These are phyloP conservation scores for Propithecus deckenii DNA, from an alignment of 2,797 vertebrate species.

Conservation along the genomic window DNA sequence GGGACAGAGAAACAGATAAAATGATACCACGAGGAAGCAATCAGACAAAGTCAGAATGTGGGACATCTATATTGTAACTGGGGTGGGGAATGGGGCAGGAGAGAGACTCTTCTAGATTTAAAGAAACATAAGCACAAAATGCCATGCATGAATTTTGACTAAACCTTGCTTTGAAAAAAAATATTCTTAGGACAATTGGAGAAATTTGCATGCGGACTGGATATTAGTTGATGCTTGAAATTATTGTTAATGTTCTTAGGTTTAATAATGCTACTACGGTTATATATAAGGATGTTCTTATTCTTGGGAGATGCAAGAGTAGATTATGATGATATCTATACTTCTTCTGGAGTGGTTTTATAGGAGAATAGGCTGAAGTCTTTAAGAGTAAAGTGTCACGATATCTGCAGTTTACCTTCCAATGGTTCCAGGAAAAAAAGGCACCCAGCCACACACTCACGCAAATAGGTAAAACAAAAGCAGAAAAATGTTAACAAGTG, in stretches of 20 bases:
- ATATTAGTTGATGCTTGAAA: not conserved
- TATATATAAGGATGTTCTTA: not conserved
- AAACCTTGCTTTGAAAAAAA: slow-evolving; percentile 22
- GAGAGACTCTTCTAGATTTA: not conserved
- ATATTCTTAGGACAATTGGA: not conserved
- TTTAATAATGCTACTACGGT: not conserved
- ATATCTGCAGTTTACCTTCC: not conserved
- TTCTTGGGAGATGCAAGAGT: not conserved
- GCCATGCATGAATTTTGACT: not conserved
- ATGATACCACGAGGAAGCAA: not conserved
- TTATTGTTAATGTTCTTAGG: not conserved
- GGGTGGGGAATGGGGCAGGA: not conserved
- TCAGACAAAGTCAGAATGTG: not conserved
- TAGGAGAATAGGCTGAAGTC: not conserved
- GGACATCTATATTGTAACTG: not conserved
- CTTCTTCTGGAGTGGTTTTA: not conserved
- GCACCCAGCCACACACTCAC: not conserved
- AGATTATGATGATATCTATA: not conserved
- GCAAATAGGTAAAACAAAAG: not conserved
- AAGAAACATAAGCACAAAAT: not conserved
- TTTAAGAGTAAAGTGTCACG: not conserved
- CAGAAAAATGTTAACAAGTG: not conserved
- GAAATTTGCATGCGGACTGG: not conserved
- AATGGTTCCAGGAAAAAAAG: not conserved
- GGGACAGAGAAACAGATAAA: not conserved